phyloP scores from a whole-genome alignment of 2,797 vertebrate genomes.

The Leuciscus waleckii region DNA sequence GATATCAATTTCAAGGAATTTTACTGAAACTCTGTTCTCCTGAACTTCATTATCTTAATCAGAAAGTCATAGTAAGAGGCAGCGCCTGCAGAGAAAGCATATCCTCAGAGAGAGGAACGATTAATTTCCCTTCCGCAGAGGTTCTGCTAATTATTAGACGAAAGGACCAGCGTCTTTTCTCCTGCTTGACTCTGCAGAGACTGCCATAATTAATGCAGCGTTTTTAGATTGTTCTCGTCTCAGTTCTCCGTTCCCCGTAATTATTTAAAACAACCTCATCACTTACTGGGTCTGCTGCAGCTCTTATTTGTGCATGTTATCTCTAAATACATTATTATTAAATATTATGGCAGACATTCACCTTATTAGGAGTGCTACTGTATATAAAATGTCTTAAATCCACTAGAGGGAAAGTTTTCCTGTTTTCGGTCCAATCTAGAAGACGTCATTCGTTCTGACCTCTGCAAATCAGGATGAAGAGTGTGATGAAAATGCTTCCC shows the following conservation, averaged over 20 bases:
- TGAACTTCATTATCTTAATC: slow-evolving; percentile 1
- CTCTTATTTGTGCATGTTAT: neutral
- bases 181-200: slow-evolving; percentile 23
- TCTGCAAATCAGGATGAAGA: slow-evolving; percentile 4
- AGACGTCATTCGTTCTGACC: neutral
- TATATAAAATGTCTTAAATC: neutral
- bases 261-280: slow-evolving; percentile 13
- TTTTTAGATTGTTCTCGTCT: slow-evolving; percentile 11
- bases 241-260: neutral
- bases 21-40: neutral
- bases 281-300: neutral
- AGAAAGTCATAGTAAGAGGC: neutral
- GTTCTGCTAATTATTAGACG: slow-evolving; percentile 22
- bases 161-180: neutral
- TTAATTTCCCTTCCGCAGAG: slow-evolving; percentile 21
- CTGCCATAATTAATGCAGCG: slow-evolving; percentile 17
- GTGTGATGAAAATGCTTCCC: slow-evolving; percentile 50
- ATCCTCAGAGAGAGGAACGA: neutral
- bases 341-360: neutral
- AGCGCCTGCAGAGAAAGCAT: slow-evolving; percentile 4
- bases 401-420: too few species aligned
- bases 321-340: too few species aligned
- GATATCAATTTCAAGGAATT: slow-evolving; percentile 2
- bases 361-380: neutral
- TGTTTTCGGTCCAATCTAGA: neutral